These are phyloP conservation scores for Centropristis striata DNA, from an alignment of 2,113 vertebrate species.

Conservation along the genomic window DNA sequence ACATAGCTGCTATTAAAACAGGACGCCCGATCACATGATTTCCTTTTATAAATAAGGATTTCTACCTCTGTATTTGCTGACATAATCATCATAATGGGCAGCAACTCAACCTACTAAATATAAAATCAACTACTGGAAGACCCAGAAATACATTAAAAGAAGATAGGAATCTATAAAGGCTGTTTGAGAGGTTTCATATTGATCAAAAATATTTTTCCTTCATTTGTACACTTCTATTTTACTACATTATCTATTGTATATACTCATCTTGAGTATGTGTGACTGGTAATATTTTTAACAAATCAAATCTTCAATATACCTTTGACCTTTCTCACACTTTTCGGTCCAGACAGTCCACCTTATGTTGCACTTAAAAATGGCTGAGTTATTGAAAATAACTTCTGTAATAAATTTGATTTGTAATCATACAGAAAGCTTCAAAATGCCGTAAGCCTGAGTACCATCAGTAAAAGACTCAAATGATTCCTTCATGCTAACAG, in stretches of 20 bases:
- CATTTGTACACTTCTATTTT: too few species aligned
- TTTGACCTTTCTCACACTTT: neutral
- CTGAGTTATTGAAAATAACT: neutral
- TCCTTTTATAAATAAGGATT: neutral
- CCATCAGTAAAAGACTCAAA: too few species aligned
- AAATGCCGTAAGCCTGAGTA: neutral
- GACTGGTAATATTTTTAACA: too few species aligned
- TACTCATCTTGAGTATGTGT: too few species aligned
- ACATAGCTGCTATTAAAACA: slow-evolving; percentile 23
- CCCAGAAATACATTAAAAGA: neutral
- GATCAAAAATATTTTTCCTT: neutral
- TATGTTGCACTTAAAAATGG: neutral
- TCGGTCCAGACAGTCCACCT: neutral
- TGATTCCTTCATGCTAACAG: neutral
- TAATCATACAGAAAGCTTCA: neutral
- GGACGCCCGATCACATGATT: slow-evolving; percentile 1
- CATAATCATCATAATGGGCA: neutral
- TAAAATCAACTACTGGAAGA: neutral
- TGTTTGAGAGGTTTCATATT: neutral
- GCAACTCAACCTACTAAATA: neutral
- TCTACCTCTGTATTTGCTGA: neutral
- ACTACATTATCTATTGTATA: too few species aligned
- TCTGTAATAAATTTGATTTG: neutral
- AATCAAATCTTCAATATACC: too few species aligned
- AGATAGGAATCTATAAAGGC: neutral